phyloP scores from a whole-genome alignment of 2,888 invertebrate genomes.

The Zaprionus lineosus region DNA sequence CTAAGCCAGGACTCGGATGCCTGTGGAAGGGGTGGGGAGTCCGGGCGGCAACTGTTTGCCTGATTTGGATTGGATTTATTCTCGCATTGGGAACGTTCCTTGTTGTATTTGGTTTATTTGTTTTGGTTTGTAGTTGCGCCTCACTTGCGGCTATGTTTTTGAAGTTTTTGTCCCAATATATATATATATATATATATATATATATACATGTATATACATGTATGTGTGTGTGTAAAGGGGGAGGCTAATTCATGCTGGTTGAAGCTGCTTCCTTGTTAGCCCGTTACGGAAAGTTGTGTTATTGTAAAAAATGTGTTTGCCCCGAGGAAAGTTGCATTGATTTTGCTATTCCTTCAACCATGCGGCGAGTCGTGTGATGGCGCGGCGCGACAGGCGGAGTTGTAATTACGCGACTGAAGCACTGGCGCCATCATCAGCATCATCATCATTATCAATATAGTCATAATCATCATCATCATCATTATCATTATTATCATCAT shows the following conservation, averaged over 20 bases:
- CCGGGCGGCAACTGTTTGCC: conserved; percentile 57
- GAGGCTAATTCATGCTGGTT: too few relatives aligned
- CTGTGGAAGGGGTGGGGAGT: too few relatives aligned
- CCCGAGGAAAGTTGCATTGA: conserved; percentile 49
- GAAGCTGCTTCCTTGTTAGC: too few relatives aligned
- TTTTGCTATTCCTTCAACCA: conserved; percentile 40
- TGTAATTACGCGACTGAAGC: conserved; percentile 46
- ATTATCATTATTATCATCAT: conserved; percentile 26
- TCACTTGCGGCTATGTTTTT: conserved; percentile 69
- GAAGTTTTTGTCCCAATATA: conserved; percentile 40
- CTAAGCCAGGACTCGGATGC: too few relatives aligned
- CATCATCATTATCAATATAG: conserved; percentile 9
- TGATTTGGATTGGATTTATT: conserved; percentile 53
- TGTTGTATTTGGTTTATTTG: conserved; percentile 38
- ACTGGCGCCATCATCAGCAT: conserved; percentile 27
- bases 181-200: conserved; percentile 1
- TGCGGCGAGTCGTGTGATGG: conserved; percentile 13
- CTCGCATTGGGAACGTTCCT: conserved; percentile 19
- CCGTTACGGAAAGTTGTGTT: conserved; percentile 26
- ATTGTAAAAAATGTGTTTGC: conserved; percentile 39
- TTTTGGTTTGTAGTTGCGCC: conserved; percentile 53
- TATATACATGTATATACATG: not conserved
- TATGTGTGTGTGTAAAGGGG: conserved; percentile 7
- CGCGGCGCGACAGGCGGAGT: not conserved
- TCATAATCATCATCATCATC: conserved; percentile 15